A percentile compares a stretch with the other conserved stretches of the same genome.
These are phyloP conservation scores for Amphiprion clarkii DNA, from an alignment of 2,797 vertebrate genomes.

Conservation along the genomic window DNA sequence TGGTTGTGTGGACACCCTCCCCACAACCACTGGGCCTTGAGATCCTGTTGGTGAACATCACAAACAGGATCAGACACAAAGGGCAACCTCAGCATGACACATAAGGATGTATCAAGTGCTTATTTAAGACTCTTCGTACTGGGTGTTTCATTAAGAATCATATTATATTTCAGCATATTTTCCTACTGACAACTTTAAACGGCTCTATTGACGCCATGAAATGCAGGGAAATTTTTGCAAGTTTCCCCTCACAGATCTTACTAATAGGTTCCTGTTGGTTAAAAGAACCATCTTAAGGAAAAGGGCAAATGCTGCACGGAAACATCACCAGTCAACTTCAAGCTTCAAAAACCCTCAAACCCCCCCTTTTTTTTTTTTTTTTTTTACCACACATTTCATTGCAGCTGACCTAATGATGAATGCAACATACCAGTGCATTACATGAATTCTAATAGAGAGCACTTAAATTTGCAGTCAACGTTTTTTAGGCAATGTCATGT, in stretches of 20 bases:
- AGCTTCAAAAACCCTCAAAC: constrained; percentile 2
- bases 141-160: neutral
- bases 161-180: neutral
- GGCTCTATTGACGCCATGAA: neutral
- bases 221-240: neutral
- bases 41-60: too few relatives aligned
- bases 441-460: constrained; percentile 38
- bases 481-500: constrained; percentile 37
- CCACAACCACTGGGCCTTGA: too few relatives aligned
- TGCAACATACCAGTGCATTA: constrained; percentile 18
- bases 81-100: too few relatives aligned
- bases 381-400: neutral
- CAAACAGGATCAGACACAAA: too few relatives aligned
- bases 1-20: too few relatives aligned
- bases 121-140: neutral
- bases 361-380: neutral
- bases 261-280: neutral
- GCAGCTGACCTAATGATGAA: constrained; percentile 15
- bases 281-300: neutral
- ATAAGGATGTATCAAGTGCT: neutral
- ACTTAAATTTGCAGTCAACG: constrained; percentile 38
- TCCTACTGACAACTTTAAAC: neutral
- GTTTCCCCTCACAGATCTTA: neutral
- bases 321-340: neutral
- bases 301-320: neutral